Base-by-base conservation (phyloP, 1,140 invertebrate genomes). In the Lucilia cuprina region DNA sequence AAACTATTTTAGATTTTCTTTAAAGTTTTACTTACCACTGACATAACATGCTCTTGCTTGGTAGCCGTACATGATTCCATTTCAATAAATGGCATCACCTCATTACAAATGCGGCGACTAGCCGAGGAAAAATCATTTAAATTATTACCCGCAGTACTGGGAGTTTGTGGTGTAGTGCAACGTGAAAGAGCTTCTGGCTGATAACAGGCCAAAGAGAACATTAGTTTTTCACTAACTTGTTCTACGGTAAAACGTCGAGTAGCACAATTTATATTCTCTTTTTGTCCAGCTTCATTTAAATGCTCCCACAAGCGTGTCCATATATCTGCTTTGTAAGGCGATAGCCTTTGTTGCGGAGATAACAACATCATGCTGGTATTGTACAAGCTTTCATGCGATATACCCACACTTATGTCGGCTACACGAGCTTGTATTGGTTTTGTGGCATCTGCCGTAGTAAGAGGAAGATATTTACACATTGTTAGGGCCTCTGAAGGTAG, bases 31-130 rank as follows among this genome's bases (percentile, higher is more conserved):
- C 92, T 92, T 86, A 95, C 95, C 88, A 96, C 96, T 2, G 96
- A 96, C 5, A 96, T 95, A 50, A 97, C 94, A 90, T 97, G 96
- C 86, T 97, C 96, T 88, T 97, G 96, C 87, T 96, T 96, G 85
- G 95, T 96, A 13, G 96, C 96, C 5, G 96, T 96, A 87, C 96
- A 96, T 35, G 94, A 95, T 91, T 97, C 96, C n/a, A 94, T 92
- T 89, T 97, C 96, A 74, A 94, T 92, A 90, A 97, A 97, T 0
- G 96, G 96, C 84, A 97, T 91, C 82, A 92, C 88, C 86, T 94
- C 93, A 70, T 91, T 92, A 87, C 88, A 91, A 83, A 85, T 88
- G 86, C 91, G 84, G 30, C 91, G 86, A 47, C 91, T 90, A 13
- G 89, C 87, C 84, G 91, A 82, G 83, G 92, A 91, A 87, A 94